Evolutionary conservation across 2,797 vertebrate species (phyloP), one percentile per base, ranked within the genome.

Genomic region (Sebastes miniatus): DNA sequence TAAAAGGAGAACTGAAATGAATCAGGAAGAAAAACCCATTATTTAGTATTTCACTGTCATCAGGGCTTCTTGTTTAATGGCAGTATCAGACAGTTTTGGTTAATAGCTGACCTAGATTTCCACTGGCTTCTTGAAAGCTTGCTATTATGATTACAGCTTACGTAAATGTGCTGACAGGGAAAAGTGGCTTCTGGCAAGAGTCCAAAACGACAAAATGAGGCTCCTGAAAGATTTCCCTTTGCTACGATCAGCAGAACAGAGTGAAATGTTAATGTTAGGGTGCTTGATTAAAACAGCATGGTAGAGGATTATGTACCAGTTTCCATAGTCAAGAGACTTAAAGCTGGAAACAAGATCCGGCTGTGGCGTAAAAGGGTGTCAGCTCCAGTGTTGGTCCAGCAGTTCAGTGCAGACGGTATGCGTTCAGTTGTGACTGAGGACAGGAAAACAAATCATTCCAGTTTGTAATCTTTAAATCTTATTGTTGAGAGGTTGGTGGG

Each of bases 121-220:
- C 79, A 66, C 71, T 69, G 77, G 66, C 74, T 79, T 81, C 86
- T 85, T 76, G 47, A 87, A 90, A 88, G 86, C 88, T 86, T 87
- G 85, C 88, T 88, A 88, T 89, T 85, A 89, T 91, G 83, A 92
- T 93, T 92, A 86, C 77, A 87, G 80, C 84, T 92, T 91, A 87
- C 81, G 88, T 90, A 89, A 93, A 94, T 92, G 83, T 91, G 89
- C 90, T 94, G 91, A 94, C 86, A 80, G 78, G 69, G 72, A 87
- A 75, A 56, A 82, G 76, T 81, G 79, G 88, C 86, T 88, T 83
- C 77, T 92, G 89, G 80, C 54, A 83, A 65, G 43, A 83, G 77
- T 83, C 84, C 87, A 85, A 84, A 83, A 80, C 12, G 64, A 86
- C 74, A 84, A 86, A 83, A 82, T 68, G 25, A 62, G 84, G 69